Evolutionary conservation across 2,797 vertebrate species (phyloP).

Genomic region (Balearica regulorum): DNA sequence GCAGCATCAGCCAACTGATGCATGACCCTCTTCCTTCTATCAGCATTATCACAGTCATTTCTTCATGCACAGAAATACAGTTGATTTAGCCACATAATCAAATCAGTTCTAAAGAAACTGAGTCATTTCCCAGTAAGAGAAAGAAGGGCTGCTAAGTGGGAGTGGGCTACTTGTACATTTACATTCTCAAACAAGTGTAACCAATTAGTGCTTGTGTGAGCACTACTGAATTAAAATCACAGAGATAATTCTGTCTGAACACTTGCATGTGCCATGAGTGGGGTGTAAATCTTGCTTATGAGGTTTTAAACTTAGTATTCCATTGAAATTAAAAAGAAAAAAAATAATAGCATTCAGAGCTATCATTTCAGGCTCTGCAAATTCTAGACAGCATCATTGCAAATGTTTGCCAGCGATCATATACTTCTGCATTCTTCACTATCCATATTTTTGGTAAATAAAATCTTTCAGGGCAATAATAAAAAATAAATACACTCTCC

Average conservation of each 20-base stretch:
- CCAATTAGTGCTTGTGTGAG: not conserved
- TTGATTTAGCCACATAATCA: not conserved
- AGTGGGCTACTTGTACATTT: not conserved
- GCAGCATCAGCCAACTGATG: not conserved
- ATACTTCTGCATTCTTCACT: not conserved
- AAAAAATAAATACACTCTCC: not conserved
- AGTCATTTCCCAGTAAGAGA: not conserved
- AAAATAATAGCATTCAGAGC: not conserved
- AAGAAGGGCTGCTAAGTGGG: not conserved
- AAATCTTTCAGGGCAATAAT: not conserved
- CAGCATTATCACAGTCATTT: not conserved
- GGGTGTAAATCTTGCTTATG: not conserved
- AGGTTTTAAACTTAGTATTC: not conserved
- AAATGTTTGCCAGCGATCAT: not conserved
- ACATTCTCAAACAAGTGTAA: not conserved
- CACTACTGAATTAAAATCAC: not conserved
- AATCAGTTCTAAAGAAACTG: not conserved
- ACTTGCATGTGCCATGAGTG: not conserved
- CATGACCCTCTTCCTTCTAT: not conserved
- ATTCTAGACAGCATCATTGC: not conserved
- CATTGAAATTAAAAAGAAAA: not conserved
- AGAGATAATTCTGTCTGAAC: not conserved
- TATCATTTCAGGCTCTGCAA: not conserved
- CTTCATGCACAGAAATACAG: not conserved
- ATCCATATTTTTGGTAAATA: not conserved